Conservation (phyloP, 2,113 vertebrate genomes). For the Motacilla alba region DNA sequence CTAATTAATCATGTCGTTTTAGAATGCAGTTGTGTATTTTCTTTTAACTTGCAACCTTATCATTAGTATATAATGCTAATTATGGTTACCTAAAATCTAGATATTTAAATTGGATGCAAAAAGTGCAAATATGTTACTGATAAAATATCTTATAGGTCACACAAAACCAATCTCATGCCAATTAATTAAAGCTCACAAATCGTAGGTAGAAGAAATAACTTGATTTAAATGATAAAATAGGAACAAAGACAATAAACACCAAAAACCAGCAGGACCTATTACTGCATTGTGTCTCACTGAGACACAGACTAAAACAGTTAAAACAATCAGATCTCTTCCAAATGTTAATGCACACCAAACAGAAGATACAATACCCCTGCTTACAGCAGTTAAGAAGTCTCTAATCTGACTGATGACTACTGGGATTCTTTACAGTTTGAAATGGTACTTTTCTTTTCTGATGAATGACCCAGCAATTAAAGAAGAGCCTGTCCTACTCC, state of each 20-base stretch:
- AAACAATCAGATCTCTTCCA: not conserved
- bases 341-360: not conserved
- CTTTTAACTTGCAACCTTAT: not conserved
- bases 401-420: not conserved
- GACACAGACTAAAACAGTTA: not conserved
- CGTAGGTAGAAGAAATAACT: conserved; percentile 4
- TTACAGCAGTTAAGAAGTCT: not conserved
- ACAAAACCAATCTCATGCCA: not conserved
- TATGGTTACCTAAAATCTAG: not conserved
- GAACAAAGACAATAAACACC: not conserved
- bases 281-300: not conserved
- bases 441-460: not conserved
- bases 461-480: not conserved
- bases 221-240: not conserved
- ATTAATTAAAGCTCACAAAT: conserved; percentile 15
- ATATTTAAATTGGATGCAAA: not conserved
- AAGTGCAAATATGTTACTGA: not conserved
- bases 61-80: not conserved
- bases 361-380: not conserved
- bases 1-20: not conserved
- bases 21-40: not conserved
- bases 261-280: not conserved
- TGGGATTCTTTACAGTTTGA: not conserved
- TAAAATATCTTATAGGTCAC: not conserved
- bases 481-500: not conserved